These are phyloP conservation scores for Lytechinus variegatus DNA, from an alignment of 35 echinoderm and acorn worm species.

Conservation along the genomic window DNA sequence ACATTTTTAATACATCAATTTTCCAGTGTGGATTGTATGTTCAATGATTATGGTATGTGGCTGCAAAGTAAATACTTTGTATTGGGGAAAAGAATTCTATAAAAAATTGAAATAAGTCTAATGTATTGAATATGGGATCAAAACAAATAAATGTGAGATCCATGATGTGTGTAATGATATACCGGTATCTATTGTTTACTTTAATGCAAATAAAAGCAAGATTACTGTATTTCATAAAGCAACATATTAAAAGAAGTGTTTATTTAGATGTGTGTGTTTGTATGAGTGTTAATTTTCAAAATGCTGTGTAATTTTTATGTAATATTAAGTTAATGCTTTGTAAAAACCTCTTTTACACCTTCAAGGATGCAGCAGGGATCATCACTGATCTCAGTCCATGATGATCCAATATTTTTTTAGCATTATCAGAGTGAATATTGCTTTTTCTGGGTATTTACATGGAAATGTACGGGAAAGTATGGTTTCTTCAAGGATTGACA, in stretches of 20 bases:
- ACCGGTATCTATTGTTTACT: slow-evolving; percentile 4
- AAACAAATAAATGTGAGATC: not conserved
- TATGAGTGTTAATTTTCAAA: too few relatives aligned
- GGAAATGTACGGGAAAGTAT: too few relatives aligned
- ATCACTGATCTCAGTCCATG: too few relatives aligned
- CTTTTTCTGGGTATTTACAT: too few relatives aligned
- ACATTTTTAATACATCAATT: not conserved
- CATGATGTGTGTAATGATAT: not conserved
- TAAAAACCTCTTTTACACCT: too few relatives aligned
- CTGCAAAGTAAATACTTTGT: not conserved
- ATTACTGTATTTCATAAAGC: slow-evolving; percentile 5
- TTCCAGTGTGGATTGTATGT: not conserved
- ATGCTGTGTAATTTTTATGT: too few relatives aligned
- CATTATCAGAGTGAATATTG: too few relatives aligned
- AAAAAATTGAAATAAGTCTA: not conserved
- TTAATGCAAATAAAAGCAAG: not conserved
- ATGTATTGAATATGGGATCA: not conserved
- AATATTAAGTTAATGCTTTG: too few relatives aligned
- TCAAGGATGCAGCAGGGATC: too few relatives aligned
- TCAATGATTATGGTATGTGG: not conserved
- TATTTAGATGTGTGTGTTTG: not conserved
- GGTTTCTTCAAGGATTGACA: too few relatives aligned
- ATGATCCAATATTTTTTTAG: too few relatives aligned
- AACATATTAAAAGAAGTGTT: not conserved
- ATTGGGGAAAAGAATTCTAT: not conserved